Percentiles rank a stretch among this genome's conserved stretches.
Conservation (phyloP, 2,113 vertebrate species). For the Myanophis thanlyinensis region DNA sequence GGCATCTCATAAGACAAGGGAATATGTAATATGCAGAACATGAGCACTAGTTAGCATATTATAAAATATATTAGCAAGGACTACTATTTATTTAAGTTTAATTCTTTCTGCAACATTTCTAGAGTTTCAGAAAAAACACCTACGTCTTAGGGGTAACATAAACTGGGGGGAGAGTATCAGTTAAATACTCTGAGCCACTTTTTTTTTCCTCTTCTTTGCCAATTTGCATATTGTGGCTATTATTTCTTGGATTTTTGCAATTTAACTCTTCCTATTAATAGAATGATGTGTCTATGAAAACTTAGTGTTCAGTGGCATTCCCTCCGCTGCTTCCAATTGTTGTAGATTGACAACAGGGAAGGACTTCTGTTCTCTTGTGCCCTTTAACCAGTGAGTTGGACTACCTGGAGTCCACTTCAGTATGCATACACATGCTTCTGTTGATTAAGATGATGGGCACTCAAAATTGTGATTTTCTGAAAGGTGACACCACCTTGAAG, state of each 20-base stretch:
- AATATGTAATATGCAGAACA: neutral
- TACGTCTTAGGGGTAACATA: too few species aligned
- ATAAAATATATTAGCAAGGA: neutral
- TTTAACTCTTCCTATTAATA: neutral
- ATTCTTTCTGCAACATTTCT: neutral
- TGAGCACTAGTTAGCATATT: neutral
- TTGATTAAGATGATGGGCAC: neutral
- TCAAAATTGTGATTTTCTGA: neutral
- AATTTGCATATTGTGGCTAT: neutral
- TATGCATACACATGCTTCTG: neutral
- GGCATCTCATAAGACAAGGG: neutral
- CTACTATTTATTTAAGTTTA: neutral
- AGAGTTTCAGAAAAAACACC: neutral
- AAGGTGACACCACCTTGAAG: conserved; percentile 8
- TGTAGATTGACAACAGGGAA: neutral
- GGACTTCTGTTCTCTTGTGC: neutral
- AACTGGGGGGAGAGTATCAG: too few species aligned
- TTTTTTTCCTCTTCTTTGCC: neutral
- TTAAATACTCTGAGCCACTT: neutral
- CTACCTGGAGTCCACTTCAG: neutral
- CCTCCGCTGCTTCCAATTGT: neutral
- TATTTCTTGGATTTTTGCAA: neutral
- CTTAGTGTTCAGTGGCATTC: neutral
- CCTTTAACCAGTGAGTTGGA: too few species aligned
- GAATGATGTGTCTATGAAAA: neutral